phyloP scores from a whole-genome alignment of 1,140 invertebrate species.

The Probaryconus sp. region DNA sequence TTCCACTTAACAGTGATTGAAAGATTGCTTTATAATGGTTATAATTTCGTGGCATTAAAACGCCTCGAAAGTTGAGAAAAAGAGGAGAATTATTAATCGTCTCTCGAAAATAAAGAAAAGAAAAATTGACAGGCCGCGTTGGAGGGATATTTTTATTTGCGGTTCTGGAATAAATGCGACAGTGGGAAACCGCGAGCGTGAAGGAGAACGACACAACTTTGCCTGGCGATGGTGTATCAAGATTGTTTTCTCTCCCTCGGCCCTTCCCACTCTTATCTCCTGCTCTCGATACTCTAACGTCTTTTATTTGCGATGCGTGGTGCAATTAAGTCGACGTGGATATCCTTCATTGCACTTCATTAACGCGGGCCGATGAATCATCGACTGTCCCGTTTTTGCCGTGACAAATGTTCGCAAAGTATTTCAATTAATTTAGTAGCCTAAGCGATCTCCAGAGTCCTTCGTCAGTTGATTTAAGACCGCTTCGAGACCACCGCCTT shows the following conservation, averaged over 20 bases:
- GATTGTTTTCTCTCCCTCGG: neutral
- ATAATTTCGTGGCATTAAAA: constrained; percentile 7
- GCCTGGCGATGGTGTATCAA: neutral
- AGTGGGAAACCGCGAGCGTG: constrained; percentile 20
- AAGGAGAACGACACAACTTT: constrained; percentile 31
- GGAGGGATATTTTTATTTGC: constrained; percentile 25
- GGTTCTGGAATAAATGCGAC: constrained; percentile 19
- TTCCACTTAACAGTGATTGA: too few species aligned
- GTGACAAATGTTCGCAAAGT: constrained; percentile 47
- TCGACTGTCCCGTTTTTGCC: constrained; percentile 35
- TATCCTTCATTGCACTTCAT: constrained; percentile 54
- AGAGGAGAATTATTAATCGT: constrained; percentile 12
- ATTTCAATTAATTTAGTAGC: constrained; percentile 56
- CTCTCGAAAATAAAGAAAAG: too few species aligned
- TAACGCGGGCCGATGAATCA: constrained; percentile 41
- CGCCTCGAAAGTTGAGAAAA: constrained; percentile 12
- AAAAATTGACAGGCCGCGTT: neutral
- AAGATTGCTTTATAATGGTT: too few species aligned
- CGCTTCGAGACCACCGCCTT: neutral
- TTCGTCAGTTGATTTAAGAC: constrained; percentile 1
- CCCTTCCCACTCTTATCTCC: constrained; percentile 23
- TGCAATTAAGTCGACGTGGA: constrained; percentile 52
- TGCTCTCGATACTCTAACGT: constrained; percentile 4
- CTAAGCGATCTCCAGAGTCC: constrained; percentile 15
- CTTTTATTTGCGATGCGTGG: constrained; percentile 45